phyloP scores from a whole-genome alignment of 2,113 vertebrate species.

The Hylia prasina region DNA sequence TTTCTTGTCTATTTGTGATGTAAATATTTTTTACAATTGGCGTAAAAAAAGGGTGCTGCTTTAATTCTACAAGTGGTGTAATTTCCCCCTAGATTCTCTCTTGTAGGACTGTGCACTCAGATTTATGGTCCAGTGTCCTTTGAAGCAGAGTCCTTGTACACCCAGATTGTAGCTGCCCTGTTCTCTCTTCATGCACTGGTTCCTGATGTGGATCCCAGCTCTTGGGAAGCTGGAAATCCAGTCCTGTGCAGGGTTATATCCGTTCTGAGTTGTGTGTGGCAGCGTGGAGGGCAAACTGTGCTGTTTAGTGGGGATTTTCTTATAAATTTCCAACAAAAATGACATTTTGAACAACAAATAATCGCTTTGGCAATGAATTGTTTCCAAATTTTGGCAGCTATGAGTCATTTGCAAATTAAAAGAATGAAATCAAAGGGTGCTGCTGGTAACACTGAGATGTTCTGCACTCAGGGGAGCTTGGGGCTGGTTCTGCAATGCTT shows the following conservation, averaged over 20 bases:
- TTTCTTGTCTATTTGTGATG: slow-evolving; percentile 3
- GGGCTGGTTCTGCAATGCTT: not conserved
- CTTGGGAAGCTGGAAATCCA: not conserved
- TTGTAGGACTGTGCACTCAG: not conserved
- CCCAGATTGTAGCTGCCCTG: fast-evolving
- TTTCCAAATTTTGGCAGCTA: not conserved
- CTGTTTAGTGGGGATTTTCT: not conserved
- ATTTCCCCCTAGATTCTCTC: not conserved
- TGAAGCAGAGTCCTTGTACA: not conserved
- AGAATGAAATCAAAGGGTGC: not conserved
- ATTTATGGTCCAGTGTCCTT: not conserved
- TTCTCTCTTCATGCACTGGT: not conserved
- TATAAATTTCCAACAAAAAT: not conserved
- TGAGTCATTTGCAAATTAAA: not conserved
- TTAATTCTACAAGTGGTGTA: not conserved
- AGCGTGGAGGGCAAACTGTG: fast-evolving
- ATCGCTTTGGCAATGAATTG: not conserved
- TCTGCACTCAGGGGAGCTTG: not conserved
- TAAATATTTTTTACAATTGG: not conserved
- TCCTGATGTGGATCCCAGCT: not conserved
- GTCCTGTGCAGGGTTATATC: not conserved
- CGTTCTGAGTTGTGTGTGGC: not conserved
- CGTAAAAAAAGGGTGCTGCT: not conserved
- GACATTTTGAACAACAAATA: not conserved
- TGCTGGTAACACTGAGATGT: not conserved